Evolutionary conservation across 64 coral and sea anemone genomes (phyloP).

Genomic region (Porites lutea): DNA sequence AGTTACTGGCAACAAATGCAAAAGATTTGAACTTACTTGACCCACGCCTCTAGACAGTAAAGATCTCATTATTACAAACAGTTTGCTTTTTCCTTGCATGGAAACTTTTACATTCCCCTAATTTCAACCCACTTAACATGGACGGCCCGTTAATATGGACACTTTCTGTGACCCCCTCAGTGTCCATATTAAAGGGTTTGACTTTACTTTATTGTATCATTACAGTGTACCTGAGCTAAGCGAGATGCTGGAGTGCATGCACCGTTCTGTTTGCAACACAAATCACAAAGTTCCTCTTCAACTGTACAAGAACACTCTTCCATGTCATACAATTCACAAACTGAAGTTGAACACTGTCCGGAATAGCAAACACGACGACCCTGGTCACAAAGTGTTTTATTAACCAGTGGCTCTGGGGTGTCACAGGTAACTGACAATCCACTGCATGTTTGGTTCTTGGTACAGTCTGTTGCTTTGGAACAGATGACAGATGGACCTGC

Average conservation of each 20-base stretch:
- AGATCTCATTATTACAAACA: too few species aligned
- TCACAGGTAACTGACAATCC: slow-evolving; percentile 29
- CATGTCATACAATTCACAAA: slow-evolving; percentile 54
- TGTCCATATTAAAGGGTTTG: too few species aligned
- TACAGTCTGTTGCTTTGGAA: slow-evolving; percentile 51
- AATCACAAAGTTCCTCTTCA: slow-evolving; percentile 64
- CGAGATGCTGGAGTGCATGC: slow-evolving; percentile 32
- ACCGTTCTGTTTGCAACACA: slow-evolving; percentile 57
- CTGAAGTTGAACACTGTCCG: slow-evolving; percentile 62
- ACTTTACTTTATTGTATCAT: neutral
- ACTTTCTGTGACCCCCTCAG: too few species aligned
- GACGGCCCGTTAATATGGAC: too few species aligned
- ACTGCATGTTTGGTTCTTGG: slow-evolving; percentile 30
- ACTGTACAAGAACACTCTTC: slow-evolving; percentile 60
- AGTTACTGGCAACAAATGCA: too few species aligned
- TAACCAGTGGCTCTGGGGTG: neutral
- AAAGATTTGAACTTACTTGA: too few species aligned
- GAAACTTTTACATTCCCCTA: too few species aligned
- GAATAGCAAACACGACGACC: slow-evolving; percentile 40
- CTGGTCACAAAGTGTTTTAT: neutral
- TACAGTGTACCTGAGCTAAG: slow-evolving; percentile 11
- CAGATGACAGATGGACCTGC: neutral
- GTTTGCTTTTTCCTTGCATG: too few species aligned
- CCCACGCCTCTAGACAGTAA: too few species aligned
- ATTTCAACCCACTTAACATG: too few species aligned